Percentiles rank a stretch among this genome's conserved stretches.
Evolutionary conservation across 1,140 invertebrate genomes (phyloP).

Genomic region (Temnothorax longispinosus): DNA sequence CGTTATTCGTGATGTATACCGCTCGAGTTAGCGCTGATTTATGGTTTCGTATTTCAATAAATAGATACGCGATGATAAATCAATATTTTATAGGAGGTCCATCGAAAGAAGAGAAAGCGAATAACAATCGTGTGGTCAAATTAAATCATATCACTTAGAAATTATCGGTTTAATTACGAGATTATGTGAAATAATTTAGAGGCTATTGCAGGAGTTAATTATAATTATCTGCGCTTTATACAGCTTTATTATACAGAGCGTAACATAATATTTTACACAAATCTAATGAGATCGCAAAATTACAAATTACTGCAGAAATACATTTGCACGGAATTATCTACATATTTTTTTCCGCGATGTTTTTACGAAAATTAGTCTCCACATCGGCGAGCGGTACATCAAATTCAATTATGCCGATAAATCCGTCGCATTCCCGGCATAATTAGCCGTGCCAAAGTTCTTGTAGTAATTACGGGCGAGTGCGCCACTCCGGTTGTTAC

Average conservation of each 20-base stretch:
- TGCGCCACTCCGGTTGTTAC: conserved; percentile 48
- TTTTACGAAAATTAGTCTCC: conserved; percentile 38
- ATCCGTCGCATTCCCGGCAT: conserved; percentile 52
- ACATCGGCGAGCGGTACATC: conserved; percentile 8
- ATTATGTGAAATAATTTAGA: conserved; percentile 26
- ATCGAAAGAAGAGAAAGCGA: not conserved
- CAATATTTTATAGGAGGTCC: conserved; percentile 14
- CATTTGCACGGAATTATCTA: conserved; percentile 7
- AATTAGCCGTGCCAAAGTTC: conserved; percentile 55
- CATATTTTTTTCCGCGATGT: conserved; percentile 18
- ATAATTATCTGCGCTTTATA: not conserved
- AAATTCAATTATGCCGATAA: conserved; percentile 58
- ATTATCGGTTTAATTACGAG: conserved; percentile 14
- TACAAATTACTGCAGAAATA: not conserved
- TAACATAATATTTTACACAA: not conserved
- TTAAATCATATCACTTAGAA: conserved; percentile 18
- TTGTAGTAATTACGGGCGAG: conserved; percentile 56
- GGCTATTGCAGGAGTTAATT: not conserved
- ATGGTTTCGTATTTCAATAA: conserved; percentile 49
- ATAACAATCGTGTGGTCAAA: not conserved
- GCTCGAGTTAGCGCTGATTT: conserved; percentile 32
- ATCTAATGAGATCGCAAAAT: not conserved
- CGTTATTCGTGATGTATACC: conserved; percentile 34
- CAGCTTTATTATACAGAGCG: not conserved
- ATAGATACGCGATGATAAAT: conserved; percentile 45